Percentiles rank a stretch among this genome's conserved stretches.
Conservation (phyloP, 2,113 vertebrate genomes). For the Pteronura brasiliensis region DNA sequence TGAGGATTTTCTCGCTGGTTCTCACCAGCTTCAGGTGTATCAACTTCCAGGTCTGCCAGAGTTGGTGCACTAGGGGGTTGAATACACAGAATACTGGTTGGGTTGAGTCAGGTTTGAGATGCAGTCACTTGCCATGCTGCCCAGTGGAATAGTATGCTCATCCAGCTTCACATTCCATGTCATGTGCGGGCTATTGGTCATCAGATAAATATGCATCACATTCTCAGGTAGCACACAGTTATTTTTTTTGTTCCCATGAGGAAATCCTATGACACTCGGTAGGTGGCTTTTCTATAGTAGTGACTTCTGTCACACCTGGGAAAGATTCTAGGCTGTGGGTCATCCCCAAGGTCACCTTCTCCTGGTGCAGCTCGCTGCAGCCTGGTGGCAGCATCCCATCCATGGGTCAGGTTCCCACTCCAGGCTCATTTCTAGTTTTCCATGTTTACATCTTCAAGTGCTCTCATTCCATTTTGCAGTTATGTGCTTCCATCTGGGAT, state of each 20-base stretch:
- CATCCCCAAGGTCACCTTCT: background rate
- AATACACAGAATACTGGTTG: constrained; percentile 85
- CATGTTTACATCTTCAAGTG: background rate
- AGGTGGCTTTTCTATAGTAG: background rate
- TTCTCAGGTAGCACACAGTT: constrained; percentile 93
- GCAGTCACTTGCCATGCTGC: constrained; percentile 91
- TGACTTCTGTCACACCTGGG: background rate
- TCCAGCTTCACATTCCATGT: constrained; percentile 94
- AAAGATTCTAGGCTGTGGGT: background rate
- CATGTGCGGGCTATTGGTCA: constrained; percentile 93
- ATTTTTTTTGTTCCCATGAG: constrained; percentile 86
- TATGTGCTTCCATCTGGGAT: background rate
- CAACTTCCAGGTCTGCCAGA: constrained; percentile 91
- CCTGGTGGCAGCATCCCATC: background rate
- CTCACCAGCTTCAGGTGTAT: constrained; percentile 80
- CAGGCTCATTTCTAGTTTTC: background rate
- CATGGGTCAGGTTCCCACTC: background rate
- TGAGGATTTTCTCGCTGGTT: constrained; percentile 85
- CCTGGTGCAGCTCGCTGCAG: background rate
- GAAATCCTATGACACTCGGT: background rate
- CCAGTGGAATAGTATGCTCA: constrained; percentile 88
- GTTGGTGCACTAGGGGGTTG: constrained; percentile 90
- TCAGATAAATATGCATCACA: constrained; percentile 94
- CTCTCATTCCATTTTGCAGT: background rate
- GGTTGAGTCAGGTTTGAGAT: constrained; percentile 86